Percentiles rank a stretch among this genome's conserved stretches.
phyloP scores from a whole-genome alignment of 2,797 vertebrate species.

The Lepilemur septentrionalis region DNA sequence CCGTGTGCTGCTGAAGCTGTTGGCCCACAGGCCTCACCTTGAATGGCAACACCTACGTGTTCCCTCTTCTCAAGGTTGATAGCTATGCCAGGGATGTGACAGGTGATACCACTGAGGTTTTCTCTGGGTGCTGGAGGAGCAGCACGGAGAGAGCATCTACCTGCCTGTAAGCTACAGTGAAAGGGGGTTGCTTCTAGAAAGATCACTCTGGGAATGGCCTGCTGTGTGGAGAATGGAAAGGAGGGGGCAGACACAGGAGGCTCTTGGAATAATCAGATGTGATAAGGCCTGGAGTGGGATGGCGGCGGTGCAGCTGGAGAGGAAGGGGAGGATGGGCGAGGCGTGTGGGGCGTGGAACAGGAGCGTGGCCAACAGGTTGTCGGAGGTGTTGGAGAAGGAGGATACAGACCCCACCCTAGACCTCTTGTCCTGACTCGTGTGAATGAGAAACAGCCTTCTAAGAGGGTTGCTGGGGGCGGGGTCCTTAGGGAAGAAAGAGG shows the following conservation, averaged over 20 bases:
- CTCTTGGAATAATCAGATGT: neutral
- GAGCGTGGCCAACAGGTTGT: no score
- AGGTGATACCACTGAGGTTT: neutral
- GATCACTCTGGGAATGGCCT: neutral
- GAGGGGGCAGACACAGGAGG: neutral
- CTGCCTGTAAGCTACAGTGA: neutral
- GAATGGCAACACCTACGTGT: neutral
- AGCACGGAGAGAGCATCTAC: neutral
- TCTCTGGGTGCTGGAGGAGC: neutral
- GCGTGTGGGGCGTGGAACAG: accelerated
- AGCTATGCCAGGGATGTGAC: neutral
- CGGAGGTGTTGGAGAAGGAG: neutral
- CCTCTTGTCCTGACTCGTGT: no score
- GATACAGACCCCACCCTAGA: neutral
- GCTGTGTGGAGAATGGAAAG: neutral
- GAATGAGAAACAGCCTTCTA: neutral
- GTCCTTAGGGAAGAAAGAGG: neutral
- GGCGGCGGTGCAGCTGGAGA: neutral
- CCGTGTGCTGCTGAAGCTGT: accelerated
- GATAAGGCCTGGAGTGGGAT: neutral
- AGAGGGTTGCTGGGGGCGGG: accelerated
- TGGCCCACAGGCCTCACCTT: neutral
- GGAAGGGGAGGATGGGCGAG: no score
- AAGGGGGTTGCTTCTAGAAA: neutral
- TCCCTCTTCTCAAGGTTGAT: neutral